Conservation (phyloP, 2,888 invertebrate genomes). For the Thymelicus acteon region DNA sequence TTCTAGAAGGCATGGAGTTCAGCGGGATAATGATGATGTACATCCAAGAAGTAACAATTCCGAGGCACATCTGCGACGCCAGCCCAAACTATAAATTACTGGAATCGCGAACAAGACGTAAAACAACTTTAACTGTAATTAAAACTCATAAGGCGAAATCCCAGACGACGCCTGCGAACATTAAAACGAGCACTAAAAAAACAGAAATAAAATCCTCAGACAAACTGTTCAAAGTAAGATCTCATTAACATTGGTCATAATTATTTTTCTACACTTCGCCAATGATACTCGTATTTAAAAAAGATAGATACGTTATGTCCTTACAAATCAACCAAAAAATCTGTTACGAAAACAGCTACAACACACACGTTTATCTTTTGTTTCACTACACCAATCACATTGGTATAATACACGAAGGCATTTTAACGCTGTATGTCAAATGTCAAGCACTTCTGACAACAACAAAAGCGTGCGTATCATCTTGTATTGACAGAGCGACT, state of each 20-base stretch:
- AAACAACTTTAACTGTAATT: constrained; percentile 32
- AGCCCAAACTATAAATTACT: constrained; percentile 14
- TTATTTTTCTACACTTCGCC: constrained; percentile 32
- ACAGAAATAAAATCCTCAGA: constrained; percentile 26
- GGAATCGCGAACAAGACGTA: constrained; percentile 24
- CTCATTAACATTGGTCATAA: constrained; percentile 38
- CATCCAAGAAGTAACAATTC: constrained; percentile 1
- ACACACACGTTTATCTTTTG: too few relatives aligned
- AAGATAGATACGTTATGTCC: too few relatives aligned
- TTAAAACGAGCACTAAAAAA: constrained; percentile 21
- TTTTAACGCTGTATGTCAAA: too few relatives aligned
- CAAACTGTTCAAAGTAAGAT: constrained; percentile 36
- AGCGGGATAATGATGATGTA: background rate
- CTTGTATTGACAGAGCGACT: too few relatives aligned
- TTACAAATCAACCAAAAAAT: too few relatives aligned
- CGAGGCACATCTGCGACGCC: background rate
- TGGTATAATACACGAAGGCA: too few relatives aligned
- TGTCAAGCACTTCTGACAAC: too few relatives aligned
- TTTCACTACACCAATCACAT: too few relatives aligned
- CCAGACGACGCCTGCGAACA: constrained; percentile 25
- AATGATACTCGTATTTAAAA: too few relatives aligned
- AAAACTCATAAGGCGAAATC: constrained; percentile 34
- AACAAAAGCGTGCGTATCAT: too few relatives aligned
- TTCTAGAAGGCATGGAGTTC: too few relatives aligned
- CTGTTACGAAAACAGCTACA: too few relatives aligned